Conservation (phyloP, 2,797 vertebrate species). For the Pelochelys cantorii region DNA sequence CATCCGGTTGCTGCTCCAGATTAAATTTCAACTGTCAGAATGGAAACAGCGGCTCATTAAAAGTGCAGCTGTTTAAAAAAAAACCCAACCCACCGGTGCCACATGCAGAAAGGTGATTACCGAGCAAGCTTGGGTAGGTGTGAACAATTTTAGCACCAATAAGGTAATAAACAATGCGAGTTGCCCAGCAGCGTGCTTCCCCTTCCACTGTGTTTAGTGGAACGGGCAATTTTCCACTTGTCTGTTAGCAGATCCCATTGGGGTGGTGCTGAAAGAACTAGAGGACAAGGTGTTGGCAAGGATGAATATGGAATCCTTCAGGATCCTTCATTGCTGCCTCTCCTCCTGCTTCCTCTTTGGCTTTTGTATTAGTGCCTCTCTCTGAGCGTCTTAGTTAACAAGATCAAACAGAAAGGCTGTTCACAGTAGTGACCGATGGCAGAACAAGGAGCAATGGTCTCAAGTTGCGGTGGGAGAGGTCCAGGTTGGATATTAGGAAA, state of each 20-base stretch:
- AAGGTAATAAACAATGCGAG: slow-evolving; percentile 62
- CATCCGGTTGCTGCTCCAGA: slow-evolving; percentile 63
- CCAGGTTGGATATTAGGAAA: too few species aligned
- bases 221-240: slow-evolving; percentile 67
- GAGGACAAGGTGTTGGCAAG: background rate
- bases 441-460: too few species aligned
- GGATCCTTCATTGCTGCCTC: background rate
- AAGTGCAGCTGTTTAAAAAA: slow-evolving; percentile 57
- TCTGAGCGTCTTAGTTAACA: background rate
- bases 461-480: too few species aligned
- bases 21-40: slow-evolving; percentile 76
- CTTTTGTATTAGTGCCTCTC: background rate
- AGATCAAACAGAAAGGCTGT: too few species aligned
- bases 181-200: slow-evolving; percentile 48
- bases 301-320: background rate
- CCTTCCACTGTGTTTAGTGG: slow-evolving; percentile 29
- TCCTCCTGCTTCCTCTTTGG: background rate
- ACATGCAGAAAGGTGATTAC: slow-evolving; percentile 70
- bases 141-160: slow-evolving; percentile 70
- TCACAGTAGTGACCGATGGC: too few species aligned
- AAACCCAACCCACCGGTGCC: slow-evolving; percentile 10
- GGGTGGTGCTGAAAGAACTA: slow-evolving; percentile 18
- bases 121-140: slow-evolving; percentile 74
- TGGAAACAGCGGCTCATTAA: slow-evolving; percentile 73
- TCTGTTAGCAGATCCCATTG: slow-evolving; percentile 40